Percentiles rank a stretch among this genome's conserved stretches.
These are phyloP conservation scores for Conops quadrifasciatus DNA, from an alignment of 2,888 invertebrate genomes.

Conservation along the genomic window DNA sequence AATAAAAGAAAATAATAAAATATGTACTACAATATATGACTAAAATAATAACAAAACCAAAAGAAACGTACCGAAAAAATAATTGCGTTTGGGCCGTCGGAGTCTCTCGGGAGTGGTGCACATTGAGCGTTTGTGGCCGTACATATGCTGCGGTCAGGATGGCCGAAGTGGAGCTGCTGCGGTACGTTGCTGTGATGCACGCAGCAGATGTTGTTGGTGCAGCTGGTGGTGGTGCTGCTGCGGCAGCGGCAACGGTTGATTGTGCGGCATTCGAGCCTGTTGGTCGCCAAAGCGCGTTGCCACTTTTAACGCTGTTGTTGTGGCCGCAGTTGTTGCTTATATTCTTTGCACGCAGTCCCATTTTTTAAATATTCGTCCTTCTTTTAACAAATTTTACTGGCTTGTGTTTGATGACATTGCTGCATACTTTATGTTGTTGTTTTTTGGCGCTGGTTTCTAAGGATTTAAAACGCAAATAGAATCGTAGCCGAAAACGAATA, in stretches of 20 bases:
- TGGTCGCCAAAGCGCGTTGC: background rate
- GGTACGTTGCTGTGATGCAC: conserved; percentile 43
- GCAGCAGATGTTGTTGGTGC: conserved; percentile 11
- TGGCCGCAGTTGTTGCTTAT: conserved; percentile 16
- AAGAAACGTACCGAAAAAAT: conserved; percentile 63
- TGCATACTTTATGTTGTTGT: conserved; percentile 23
- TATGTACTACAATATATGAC: conserved; percentile 33
- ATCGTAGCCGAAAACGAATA: conserved; percentile 16
- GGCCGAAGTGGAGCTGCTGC: conserved; percentile 60
- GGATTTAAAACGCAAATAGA: conserved; percentile 18
- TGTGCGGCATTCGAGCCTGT: background rate
- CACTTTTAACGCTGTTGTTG: background rate
- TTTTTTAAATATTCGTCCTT: conserved; percentile 19
- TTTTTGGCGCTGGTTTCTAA: background rate
- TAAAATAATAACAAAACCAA: conserved; percentile 41
- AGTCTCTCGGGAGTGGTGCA: conserved; percentile 59
- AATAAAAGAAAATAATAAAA: conserved; percentile 26
- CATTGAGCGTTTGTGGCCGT: conserved; percentile 63
- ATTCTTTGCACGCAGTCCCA: conserved; percentile 45
- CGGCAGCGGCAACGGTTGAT: too few relatives aligned
- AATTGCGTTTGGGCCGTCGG: conserved; percentile 61
- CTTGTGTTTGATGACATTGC: background rate
- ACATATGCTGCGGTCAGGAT: conserved; percentile 46
- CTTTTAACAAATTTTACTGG: background rate
- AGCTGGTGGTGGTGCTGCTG: conserved; percentile 10